Conservation (phyloP, 2,888 invertebrate species). For the Rhogogaster chlorosoma region DNA sequence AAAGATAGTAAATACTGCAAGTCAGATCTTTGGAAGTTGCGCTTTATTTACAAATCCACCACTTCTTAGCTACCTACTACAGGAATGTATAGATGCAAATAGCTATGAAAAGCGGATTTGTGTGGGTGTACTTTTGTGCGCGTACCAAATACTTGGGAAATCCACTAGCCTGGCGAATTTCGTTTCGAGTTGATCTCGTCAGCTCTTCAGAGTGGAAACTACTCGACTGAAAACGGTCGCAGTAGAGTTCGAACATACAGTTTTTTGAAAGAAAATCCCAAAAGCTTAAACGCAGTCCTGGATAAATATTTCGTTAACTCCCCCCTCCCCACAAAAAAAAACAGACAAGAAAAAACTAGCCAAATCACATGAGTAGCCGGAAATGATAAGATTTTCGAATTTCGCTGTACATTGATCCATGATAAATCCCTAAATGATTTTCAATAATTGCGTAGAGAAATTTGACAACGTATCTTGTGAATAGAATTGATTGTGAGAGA, state of each 20-base stretch:
- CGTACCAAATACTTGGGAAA: conserved; percentile 1
- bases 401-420: not conserved
- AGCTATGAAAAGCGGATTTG: not conserved
- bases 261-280: not conserved
- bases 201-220: not conserved
- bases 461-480: not conserved
- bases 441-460: not conserved
- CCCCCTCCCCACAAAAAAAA: too few relatives aligned
- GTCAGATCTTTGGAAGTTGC: not conserved
- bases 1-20: conserved; percentile 21
- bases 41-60: conserved; percentile 20
- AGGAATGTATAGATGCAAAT: not conserved
- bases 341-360: not conserved
- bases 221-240: not conserved
- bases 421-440: not conserved
- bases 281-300: not conserved
- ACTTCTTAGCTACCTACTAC: not conserved
- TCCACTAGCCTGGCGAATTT: conserved; percentile 18
- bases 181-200: conserved; percentile 12
- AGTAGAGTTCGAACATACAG: not conserved
- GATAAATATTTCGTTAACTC: not conserved
- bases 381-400: not conserved
- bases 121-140: not conserved
- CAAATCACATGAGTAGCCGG: not conserved
- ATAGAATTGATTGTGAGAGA: not conserved